These are phyloP conservation scores for Brachyhypopomus gauderio DNA, from an alignment of 2,113 vertebrate genomes.

Conservation along the genomic window DNA sequence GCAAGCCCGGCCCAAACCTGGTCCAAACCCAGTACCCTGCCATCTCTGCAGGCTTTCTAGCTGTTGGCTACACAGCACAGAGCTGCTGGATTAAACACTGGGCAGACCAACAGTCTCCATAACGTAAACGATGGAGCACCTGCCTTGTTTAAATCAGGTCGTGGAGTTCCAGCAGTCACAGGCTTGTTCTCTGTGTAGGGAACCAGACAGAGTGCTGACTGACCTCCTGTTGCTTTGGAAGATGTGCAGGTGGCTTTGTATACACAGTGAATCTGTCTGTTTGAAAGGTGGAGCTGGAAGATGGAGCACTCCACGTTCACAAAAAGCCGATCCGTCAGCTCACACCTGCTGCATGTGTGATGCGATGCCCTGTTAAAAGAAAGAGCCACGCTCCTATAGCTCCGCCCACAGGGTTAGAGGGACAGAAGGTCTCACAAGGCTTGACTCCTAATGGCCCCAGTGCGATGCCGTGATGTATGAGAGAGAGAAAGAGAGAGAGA, in stretches of 20 bases:
- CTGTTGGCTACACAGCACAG: neutral
- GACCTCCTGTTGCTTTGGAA: slow-evolving; percentile 13
- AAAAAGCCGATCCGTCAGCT: slow-evolving; percentile 32
- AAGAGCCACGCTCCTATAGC: neutral
- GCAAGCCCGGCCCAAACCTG: neutral
- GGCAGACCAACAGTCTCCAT: neutral
- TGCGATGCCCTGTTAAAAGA: slow-evolving; percentile 27
- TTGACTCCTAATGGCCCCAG: slow-evolving; percentile 5
- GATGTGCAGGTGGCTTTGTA: slow-evolving; percentile 41
- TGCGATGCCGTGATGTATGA: neutral
- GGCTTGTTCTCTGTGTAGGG: slow-evolving; percentile 29
- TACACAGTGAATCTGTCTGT: slow-evolving; percentile 28
- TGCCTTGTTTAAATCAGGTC: slow-evolving; percentile 23
- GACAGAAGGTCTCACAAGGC: slow-evolving; percentile 4
- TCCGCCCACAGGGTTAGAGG: slow-evolving; percentile 9
- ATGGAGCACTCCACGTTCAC: slow-evolving; percentile 25
- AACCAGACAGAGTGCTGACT: neutral
- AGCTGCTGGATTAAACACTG: neutral
- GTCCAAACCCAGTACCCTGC: neutral
- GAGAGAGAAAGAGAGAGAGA: slow-evolving; percentile 16
- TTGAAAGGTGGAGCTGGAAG: slow-evolving; percentile 40
- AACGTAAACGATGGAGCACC: neutral
- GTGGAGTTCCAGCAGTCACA: neutral
- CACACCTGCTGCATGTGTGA: neutral
- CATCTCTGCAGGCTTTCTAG: neutral